Evolutionary conservation across 1,140 invertebrate species (phyloP), one percentile per base, ranked within the genome.

Genomic region (Caerostris extrusa): DNA sequence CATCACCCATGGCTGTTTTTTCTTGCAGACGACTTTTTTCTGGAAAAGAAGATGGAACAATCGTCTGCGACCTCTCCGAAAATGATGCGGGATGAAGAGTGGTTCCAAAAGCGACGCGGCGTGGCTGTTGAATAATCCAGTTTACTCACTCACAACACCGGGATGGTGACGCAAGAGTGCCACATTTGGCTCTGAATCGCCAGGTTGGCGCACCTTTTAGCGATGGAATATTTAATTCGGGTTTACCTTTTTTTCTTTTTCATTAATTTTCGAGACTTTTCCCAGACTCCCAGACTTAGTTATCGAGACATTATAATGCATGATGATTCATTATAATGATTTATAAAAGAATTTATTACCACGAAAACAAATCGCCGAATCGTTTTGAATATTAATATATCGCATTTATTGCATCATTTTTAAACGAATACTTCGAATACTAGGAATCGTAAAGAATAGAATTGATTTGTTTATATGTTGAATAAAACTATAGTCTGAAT

Each of bases 21-120:
- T 77, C 34, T 53, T 77, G 34, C 71, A 85, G 82, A 85, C 82
- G 55, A 85, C 10, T n/a, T 34, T 77, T 77, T 34, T 85, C n/a
- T 85, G 12, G 8, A 4, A 34, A 5, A 19, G 56, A 85, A 58
- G 57, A 85, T 85, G 57, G 56, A 85, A 85, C n/a, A 57, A 85
- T 57, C 71, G 57, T 85, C 85, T 53, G 85, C 85, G 57, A 19
- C 60, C 60, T 88, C 85, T 64, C 57, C 12, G 5, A 88, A 57
- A 85, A 58, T 88, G 60, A 88, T 88, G 85, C 60, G 50, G 85
- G 85, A 88, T 88, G 85, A 88, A 34, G 60, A 88, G 34, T 53
- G 34, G 14, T 64, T 60, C 57, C 10, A 88, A 88, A 88, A n/a
- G 5, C 55, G 4, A 64, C 58, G 60, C 60, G 60, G 85, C 14